Evolutionary conservation across 2,113 vertebrate species (phyloP).

Genomic region (Eclectus roratus): DNA sequence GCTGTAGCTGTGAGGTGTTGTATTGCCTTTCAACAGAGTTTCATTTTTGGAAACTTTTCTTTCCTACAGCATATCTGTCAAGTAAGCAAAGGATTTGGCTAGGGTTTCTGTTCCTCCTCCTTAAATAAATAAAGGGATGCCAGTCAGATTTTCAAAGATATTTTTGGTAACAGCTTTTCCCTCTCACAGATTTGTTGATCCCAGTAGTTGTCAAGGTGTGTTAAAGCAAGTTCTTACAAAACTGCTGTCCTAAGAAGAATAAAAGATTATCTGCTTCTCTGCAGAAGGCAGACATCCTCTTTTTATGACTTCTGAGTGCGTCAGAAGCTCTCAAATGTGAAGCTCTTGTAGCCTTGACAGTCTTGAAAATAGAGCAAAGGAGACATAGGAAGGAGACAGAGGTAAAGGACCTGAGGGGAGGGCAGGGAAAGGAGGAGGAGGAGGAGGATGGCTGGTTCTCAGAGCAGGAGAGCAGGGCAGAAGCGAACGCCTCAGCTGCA

Average conservation of each 20-base stretch:
- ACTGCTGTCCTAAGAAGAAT: constrained; percentile 30
- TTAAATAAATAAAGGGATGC: neutral
- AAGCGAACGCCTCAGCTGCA: neutral
- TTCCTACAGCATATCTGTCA: neutral
- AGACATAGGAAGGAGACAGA: neutral
- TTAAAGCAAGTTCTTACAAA: constrained; percentile 9
- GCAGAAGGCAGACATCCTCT: neutral
- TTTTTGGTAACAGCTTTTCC: constrained; percentile 14
- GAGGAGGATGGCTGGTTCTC: neutral
- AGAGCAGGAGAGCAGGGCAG: neutral
- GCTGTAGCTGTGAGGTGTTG: neutral
- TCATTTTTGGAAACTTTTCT: neutral
- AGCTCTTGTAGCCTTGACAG: neutral
- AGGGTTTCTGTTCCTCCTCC: neutral
- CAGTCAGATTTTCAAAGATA: neutral
- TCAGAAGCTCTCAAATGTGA: neutral
- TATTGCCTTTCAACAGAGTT: constrained; percentile 5
- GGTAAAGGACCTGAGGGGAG: neutral
- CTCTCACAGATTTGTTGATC: neutral
- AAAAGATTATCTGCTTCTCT: neutral
- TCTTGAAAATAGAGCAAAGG: neutral
- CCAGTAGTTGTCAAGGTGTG: neutral
- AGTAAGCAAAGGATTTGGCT: neutral
- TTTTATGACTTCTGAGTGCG: neutral
- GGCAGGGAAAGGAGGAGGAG: neutral